phyloP scores from a whole-genome alignment of 2,888 invertebrate species.

The Neoitamus cyanurus region DNA sequence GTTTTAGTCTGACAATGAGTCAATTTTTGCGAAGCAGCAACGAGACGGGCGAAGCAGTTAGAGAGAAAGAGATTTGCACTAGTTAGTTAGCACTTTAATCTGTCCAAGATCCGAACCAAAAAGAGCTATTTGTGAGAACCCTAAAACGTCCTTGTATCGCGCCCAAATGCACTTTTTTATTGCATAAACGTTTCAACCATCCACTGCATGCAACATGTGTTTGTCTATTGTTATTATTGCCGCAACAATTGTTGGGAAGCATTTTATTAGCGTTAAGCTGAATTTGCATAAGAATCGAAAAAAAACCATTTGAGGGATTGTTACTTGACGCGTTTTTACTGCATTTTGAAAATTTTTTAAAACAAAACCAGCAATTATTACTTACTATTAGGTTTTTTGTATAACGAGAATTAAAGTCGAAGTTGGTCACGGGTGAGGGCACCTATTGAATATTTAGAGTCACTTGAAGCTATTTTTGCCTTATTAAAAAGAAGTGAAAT shows the following conservation, averaged over 20 bases:
- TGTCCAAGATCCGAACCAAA: constrained; percentile 22
- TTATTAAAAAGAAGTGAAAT: constrained; percentile 43
- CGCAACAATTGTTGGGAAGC: background rate
- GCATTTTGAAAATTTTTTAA: constrained; percentile 13
- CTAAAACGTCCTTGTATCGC: constrained; percentile 37
- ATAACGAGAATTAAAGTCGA: background rate
- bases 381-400: background rate
- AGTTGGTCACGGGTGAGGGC: background rate
- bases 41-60: background rate
- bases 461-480: constrained; percentile 49
- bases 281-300: background rate
- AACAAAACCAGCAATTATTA: background rate
- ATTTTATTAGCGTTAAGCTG: background rate
- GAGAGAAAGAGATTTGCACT: background rate
- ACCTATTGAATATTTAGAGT: constrained; percentile 18
- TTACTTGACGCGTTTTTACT: constrained; percentile 28
- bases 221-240: background rate
- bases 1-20: background rate
- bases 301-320: constrained; percentile 4
- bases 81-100: background rate
- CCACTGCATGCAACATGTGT: background rate
- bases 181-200: constrained; percentile 20
- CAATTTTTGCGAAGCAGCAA: background rate
- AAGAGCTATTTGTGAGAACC: constrained; percentile 25
- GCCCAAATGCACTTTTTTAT: constrained; percentile 36